Evolutionary conservation across 92 coral and sea anemone genomes (phyloP), one percentile per base, ranked within the genome.

Genomic region (Meandrina meandrites): DNA sequence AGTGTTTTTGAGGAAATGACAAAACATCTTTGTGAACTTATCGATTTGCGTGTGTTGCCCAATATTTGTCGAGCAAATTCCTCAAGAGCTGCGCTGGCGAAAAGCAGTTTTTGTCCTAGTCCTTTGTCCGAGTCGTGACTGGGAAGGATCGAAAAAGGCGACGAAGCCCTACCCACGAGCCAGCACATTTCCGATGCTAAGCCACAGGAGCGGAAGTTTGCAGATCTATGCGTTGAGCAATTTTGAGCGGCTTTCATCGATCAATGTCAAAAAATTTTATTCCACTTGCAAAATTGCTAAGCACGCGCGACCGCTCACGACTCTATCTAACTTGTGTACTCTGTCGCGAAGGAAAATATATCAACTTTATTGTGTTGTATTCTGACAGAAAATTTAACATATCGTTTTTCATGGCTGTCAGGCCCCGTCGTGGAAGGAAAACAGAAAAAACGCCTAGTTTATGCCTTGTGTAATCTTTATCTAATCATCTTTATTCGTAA

Each of bases 41-140:
- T 68, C 76, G 90, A 82, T 67, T 86, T 89, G 91, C 93, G 90
- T 75, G 88, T 89, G 79, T 71, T 82, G 80, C 86, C 68, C 79
- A 94, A 92, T 94, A 93, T 94, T 92, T 94, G 90, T 69, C 81
- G 76, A 74, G 45, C 42, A 82, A 81, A 88, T 88, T 91, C 88
- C 88, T 56, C 56, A 50, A 73, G 85, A n/a, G 85, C 76, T 66
- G 76, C 79, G 85, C 73, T 37, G 28, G 45, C 48, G 64, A 67
- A 27, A 60, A 31, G 34, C 71, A 64, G 54, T 31, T 56, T n/a
- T 58, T 67, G 24, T n/a, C 35, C 40, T 5, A 48, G 60, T 75
- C 88, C n/a, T n/a, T 58, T 67, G 24, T n/a, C 35, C 40, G 14
- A 48, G 60, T 75, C 88, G 76, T 85, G 87, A 84, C 72, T 74